Evolutionary conservation across 2,797 vertebrate genomes (phyloP).

Genomic region (Apogon talboti): DNA sequence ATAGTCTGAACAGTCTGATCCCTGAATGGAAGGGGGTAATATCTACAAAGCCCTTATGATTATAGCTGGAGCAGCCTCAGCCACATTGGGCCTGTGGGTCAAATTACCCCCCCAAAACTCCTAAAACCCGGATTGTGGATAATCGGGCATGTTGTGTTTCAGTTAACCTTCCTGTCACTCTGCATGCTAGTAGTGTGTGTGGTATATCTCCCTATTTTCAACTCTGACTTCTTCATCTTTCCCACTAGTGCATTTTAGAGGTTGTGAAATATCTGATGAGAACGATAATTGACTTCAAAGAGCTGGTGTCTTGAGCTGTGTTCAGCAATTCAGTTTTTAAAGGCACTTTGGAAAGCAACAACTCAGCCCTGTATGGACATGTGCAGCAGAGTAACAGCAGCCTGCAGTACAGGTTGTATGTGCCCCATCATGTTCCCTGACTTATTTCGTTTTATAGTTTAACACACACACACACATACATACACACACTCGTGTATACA

Average conservation of each 20-base stretch:
- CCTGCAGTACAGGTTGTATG: conserved; percentile 72
- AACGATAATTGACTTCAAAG: conserved; percentile 72
- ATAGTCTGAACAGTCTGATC: conserved; percentile 51
- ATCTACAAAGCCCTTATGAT: conserved; percentile 63
- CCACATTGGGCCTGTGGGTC: conserved; percentile 68
- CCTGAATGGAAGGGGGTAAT: conserved; percentile 49
- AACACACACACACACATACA: not conserved
- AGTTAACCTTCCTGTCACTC: conserved; percentile 59
- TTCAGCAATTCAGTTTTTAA: conserved; percentile 61
- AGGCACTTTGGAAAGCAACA: conserved; percentile 63
- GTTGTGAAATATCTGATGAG: conserved; percentile 71
- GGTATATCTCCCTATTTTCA: conserved; percentile 38
- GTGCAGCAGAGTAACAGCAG: conserved; percentile 73
- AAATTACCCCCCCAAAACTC: conserved; percentile 46
- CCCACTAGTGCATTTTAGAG: conserved; percentile 34
- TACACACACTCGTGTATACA: conserved; percentile 1
- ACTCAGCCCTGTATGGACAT: conserved; percentile 72
- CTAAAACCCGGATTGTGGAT: conserved; percentile 50
- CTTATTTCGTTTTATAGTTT: conserved; percentile 62
- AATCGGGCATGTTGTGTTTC: conserved; percentile 50
- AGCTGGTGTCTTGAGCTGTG: conserved; percentile 62
- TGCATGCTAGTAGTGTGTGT: conserved; percentile 44
- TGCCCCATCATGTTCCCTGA: conserved; percentile 73
- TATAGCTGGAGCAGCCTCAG: conserved; percentile 54
- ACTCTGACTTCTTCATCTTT: conserved; percentile 43